A percentile compares a stretch with the other conserved stretches of the same genome.
Conservation (phyloP, 2,797 vertebrate genomes). For the Micrastur ruficollis region DNA sequence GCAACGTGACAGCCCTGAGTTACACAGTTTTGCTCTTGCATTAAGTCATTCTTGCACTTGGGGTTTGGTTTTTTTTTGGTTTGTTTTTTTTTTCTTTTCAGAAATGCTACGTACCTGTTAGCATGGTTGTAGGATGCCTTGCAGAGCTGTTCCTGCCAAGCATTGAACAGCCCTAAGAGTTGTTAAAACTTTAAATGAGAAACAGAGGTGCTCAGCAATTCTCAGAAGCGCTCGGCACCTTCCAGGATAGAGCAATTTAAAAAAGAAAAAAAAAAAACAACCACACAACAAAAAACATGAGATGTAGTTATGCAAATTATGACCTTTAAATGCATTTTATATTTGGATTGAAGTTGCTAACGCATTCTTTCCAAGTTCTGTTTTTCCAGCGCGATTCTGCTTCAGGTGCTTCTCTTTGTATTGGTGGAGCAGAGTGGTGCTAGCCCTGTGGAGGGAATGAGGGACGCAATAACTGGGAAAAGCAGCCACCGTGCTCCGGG, state of each 20-base stretch:
- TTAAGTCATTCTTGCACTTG: not conserved
- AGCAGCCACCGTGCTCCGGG: not conserved
- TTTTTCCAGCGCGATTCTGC: constrained; percentile 14
- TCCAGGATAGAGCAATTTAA: constrained; percentile 20
- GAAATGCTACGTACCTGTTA: not conserved
- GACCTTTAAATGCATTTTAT: constrained; percentile 64
- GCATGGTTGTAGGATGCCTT: not conserved
- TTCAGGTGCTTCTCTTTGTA: constrained; percentile 39
- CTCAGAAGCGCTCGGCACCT: not conserved
- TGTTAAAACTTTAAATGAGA: not conserved
- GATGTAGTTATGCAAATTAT: constrained; percentile 60
- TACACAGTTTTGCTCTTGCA: not conserved
- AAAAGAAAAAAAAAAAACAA: not conserved
- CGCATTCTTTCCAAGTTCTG: constrained; percentile 54
- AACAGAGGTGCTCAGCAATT: not conserved
- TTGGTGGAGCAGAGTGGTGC: not conserved
- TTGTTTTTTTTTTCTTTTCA: too few relatives aligned
- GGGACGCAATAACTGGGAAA: not conserved
- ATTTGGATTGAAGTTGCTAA: constrained; percentile 59
- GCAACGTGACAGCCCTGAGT: not conserved
- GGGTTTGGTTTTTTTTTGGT: too few relatives aligned
- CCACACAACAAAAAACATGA: constrained; percentile 53
- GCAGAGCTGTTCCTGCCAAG: not conserved
- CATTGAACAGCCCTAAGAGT: not conserved
- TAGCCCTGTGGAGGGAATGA: not conserved